These are phyloP conservation scores for Yponomeuta cagnagella DNA, from an alignment of 2,888 invertebrate species.

Conservation along the genomic window DNA sequence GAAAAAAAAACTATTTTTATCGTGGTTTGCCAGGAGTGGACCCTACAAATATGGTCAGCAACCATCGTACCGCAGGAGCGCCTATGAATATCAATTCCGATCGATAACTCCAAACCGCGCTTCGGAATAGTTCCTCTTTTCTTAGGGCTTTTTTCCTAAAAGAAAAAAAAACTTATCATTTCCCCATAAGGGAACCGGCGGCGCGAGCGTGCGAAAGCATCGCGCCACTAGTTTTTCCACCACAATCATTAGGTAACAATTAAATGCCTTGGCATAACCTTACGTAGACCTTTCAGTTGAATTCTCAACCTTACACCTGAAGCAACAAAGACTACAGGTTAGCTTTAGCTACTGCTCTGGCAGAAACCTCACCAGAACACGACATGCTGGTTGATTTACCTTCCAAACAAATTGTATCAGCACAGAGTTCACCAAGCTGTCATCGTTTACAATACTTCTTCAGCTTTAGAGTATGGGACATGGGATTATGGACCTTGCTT, in stretches of 20 bases:
- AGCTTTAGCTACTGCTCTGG: background rate
- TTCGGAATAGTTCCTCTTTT: constrained; percentile 7
- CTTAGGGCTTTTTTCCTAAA: background rate
- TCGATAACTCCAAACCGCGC: constrained; percentile 19
- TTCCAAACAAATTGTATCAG: background rate
- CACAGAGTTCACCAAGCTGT: background rate
- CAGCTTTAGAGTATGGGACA: background rate
- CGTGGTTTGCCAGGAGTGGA: too few species aligned
- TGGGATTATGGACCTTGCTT: background rate
- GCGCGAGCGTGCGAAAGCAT: constrained; percentile 47
- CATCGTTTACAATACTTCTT: background rate
- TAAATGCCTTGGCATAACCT: constrained; percentile 26
- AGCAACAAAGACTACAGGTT: background rate
- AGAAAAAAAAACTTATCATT: background rate
- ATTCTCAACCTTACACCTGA: background rate
- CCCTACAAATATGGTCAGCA: too few species aligned
- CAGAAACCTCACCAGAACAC: background rate
- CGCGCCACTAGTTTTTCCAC: constrained; percentile 38
- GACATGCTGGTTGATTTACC: background rate
- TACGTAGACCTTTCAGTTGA: background rate
- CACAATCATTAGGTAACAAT: constrained; percentile 55
- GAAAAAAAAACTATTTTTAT: too few species aligned
- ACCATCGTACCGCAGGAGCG: too few species aligned
- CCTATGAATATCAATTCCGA: background rate
- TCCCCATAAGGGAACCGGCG: constrained; percentile 22